Evolutionary conservation across 2,797 vertebrate species (phyloP).

Genomic region (Melanotaenia boesemani): DNA sequence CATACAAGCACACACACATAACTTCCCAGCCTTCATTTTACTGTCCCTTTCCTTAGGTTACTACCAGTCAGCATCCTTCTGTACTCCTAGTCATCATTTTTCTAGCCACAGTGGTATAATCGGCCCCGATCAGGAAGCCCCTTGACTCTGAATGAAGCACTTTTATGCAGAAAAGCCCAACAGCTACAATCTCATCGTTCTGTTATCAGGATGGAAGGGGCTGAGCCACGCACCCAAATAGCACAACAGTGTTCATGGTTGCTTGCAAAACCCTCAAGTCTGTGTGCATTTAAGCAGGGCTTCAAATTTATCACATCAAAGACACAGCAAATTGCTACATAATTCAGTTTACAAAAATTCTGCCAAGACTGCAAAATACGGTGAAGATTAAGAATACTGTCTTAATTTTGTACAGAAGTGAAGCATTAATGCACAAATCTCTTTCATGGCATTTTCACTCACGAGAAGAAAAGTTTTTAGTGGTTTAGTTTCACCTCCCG

Average conservation of each 20-base stretch:
- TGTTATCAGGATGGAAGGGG: constrained; percentile 52
- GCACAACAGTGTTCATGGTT: constrained; percentile 62
- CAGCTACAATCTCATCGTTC: constrained; percentile 74
- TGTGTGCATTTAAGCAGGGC: constrained; percentile 71
- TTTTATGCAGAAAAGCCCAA: constrained; percentile 79
- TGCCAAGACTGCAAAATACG: constrained; percentile 81
- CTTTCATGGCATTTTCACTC: constrained; percentile 67
- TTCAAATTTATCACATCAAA: constrained; percentile 85
- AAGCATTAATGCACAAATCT: constrained; percentile 81
- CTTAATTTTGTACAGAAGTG: constrained; percentile 83
- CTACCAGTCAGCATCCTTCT: constrained; percentile 84
- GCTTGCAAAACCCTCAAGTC: constrained; percentile 69
- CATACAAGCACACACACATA: constrained; percentile 1
- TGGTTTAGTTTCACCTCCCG: constrained; percentile 72
- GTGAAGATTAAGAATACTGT: constrained; percentile 17
- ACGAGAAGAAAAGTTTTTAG: constrained; percentile 82
- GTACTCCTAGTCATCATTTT: constrained; percentile 84
- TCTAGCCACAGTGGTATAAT: constrained; percentile 82
- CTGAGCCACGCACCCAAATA: constrained; percentile 8
- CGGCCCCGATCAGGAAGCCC: constrained; percentile 77
- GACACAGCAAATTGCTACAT: constrained; percentile 83
- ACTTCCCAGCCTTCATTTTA: constrained; percentile 65
- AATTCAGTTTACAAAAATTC: constrained; percentile 84
- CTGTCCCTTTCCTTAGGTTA: constrained; percentile 80
- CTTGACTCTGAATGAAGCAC: constrained; percentile 81